These are phyloP conservation scores for Limenitis arthemis DNA, from an alignment of 2,888 invertebrate species.

Conservation along the genomic window DNA sequence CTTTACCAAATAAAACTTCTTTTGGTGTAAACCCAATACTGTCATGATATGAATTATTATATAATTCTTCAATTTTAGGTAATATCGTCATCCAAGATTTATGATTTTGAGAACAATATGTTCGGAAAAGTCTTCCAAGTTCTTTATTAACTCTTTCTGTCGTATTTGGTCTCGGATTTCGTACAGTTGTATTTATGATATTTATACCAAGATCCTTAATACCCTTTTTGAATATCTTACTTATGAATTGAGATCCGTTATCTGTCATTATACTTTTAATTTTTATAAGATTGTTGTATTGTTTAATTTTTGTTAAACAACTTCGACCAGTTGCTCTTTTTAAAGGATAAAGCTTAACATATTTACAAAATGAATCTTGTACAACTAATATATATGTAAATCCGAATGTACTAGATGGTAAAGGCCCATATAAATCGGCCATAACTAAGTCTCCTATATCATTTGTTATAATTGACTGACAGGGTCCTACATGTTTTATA, in stretches of 20 bases:
- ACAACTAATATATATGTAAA: constrained; percentile 4
- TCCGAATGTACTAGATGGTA: constrained; percentile 20
- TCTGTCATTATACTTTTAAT: constrained; percentile 20
- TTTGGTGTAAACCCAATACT: constrained; percentile 19
- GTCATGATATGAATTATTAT: constrained; percentile 25
- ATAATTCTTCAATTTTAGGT: constrained; percentile 16
- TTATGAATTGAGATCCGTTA: constrained; percentile 21
- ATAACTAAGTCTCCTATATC: constrained; percentile 24
- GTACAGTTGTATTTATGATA: constrained; percentile 18
- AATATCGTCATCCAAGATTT: constrained; percentile 17
- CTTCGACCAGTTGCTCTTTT: constrained; percentile 4
- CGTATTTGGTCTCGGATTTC: constrained; percentile 24
- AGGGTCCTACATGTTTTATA: constrained; percentile 7
- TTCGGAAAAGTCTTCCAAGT: constrained; percentile 18
- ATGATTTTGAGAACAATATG: constrained; percentile 22
- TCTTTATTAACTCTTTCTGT: constrained; percentile 25
- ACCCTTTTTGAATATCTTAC: constrained; percentile 4
- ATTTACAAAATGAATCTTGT: constrained; percentile 11
- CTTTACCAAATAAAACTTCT: constrained; percentile 13
- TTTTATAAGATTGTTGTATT: constrained; percentile 14
- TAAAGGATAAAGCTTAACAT: constrained; percentile 2
- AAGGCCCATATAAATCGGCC: constrained; percentile 23
- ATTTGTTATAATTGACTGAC: constrained; percentile 16
- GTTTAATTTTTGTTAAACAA: constrained; percentile 6
- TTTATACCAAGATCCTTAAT: constrained; percentile 8